phyloP scores from a whole-genome alignment of 92 coral and sea anemone species.

The Palythoa grandiflora region DNA sequence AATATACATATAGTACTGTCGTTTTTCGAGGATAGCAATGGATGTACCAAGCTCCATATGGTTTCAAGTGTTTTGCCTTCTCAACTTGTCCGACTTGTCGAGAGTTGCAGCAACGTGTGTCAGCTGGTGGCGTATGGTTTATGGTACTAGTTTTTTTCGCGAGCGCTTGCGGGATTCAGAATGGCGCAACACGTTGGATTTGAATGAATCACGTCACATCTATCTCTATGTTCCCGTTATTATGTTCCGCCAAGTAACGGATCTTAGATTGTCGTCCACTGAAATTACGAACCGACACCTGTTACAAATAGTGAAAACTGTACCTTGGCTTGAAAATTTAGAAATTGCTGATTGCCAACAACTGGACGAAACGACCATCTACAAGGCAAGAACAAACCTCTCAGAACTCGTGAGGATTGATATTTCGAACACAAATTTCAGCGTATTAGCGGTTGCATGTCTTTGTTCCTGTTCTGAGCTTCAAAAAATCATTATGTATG shows the following conservation, averaged over 20 bases:
- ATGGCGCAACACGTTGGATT: constrained; percentile 24
- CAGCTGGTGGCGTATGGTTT: constrained; percentile 22
- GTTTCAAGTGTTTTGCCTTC: constrained; percentile 8
- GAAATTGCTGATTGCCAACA: constrained; percentile 1
- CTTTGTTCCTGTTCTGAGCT: constrained; percentile 43
- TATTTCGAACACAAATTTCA: constrained; percentile 14
- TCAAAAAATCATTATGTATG: constrained; percentile 38
- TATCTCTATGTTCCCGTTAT: constrained; percentile 16
- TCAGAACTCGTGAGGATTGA: not conserved
- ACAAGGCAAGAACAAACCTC: constrained; percentile 21
- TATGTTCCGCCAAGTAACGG: constrained; percentile 14
- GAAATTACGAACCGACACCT: constrained; percentile 11
- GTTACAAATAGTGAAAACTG: constrained; percentile 16
- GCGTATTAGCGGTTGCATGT: constrained; percentile 20
- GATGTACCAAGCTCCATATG: not conserved
- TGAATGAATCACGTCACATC: not conserved
- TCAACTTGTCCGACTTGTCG: constrained; percentile 20
- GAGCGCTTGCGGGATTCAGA: constrained; percentile 18
- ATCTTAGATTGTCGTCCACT: constrained; percentile 21
- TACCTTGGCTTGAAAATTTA: constrained; percentile 2
- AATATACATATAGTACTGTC: not conserved
- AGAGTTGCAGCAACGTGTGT: constrained; percentile 9
- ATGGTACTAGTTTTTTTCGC: not conserved
- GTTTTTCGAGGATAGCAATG: not conserved
- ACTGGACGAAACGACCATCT: constrained; percentile 1